phyloP scores from a whole-genome alignment of 2,113 vertebrate genomes.

The Rhabdornis inornatus region DNA sequence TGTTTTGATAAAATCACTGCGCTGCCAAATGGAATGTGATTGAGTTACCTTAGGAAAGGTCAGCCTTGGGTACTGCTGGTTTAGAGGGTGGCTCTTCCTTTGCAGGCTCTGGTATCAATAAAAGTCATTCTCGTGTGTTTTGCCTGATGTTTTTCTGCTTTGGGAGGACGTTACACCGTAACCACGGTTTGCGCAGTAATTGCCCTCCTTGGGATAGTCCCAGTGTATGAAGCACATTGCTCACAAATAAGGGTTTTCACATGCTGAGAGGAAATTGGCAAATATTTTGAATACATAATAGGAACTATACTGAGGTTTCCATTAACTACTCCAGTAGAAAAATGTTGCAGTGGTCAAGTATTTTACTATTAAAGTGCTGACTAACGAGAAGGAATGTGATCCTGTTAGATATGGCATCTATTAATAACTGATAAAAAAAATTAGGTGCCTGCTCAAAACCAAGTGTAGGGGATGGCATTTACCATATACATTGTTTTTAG shows the following conservation, averaged over 20 bases:
- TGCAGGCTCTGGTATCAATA: background rate
- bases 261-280: conserved; percentile 42
- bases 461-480: background rate
- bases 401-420: background rate
- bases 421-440: background rate
- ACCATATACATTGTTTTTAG: background rate
- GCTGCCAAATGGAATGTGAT: background rate
- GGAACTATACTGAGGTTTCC: conserved; percentile 24
- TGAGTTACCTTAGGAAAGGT: background rate
- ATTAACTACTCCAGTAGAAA: conserved; percentile 28
- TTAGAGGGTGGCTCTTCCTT: background rate
- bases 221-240: background rate
- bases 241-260: conserved; percentile 31
- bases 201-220: background rate
- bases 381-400: conserved; percentile 13
- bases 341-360: conserved; percentile 28
- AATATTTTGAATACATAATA: conserved; percentile 42
- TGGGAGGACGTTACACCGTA: background rate
- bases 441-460: background rate
- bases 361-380: conserved; percentile 17
- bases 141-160: background rate
- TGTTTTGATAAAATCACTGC: background rate
- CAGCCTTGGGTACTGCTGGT: background rate
- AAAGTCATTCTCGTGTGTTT: background rate
- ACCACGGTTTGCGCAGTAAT: background rate